phyloP scores from a whole-genome alignment of 2,113 vertebrate genomes.

The Engystomops pustulosus region DNA sequence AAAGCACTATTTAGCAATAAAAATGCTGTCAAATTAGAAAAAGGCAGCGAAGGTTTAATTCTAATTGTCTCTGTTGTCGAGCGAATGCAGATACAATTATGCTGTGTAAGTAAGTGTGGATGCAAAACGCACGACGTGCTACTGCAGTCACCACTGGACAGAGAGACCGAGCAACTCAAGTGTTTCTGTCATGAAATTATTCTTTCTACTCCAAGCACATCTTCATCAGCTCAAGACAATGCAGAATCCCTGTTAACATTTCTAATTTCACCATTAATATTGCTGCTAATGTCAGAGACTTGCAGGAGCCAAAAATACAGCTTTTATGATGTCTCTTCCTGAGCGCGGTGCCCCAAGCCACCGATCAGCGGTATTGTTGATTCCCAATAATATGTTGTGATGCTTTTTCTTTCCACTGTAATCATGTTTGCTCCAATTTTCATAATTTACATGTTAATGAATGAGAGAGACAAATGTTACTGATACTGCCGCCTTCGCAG shows the following conservation, averaged over 20 bases:
- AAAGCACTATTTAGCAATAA: slow-evolving; percentile 30
- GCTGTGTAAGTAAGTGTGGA: slow-evolving; percentile 20
- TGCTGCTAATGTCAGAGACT: slow-evolving; percentile 17
- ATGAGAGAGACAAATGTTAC: slow-evolving; percentile 43
- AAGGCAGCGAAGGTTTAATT: slow-evolving; percentile 7
- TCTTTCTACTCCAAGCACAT: slow-evolving; percentile 15
- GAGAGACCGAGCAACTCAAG: slow-evolving; percentile 18
- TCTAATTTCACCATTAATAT: slow-evolving; percentile 42
- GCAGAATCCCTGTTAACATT: slow-evolving; percentile 16
- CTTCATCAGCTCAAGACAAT: slow-evolving; percentile 22
- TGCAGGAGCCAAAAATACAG: background rate
- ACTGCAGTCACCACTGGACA: background rate
- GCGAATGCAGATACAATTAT: slow-evolving; percentile 35
- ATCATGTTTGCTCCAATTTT: slow-evolving; percentile 33
- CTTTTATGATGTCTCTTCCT: slow-evolving; percentile 9
- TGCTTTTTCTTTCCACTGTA: slow-evolving; percentile 34
- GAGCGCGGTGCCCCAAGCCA: background rate
- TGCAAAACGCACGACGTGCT: slow-evolving; percentile 3
- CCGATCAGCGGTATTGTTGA: background rate
- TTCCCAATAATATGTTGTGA: slow-evolving; percentile 36
- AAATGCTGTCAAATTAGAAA: slow-evolving; percentile 31
- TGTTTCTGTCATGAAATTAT: slow-evolving; percentile 34
- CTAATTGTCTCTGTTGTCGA: slow-evolving; percentile 48
- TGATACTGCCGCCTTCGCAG: slow-evolving; percentile 22
- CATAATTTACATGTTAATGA: slow-evolving; percentile 55